phyloP scores from a whole-genome alignment of 2,797 vertebrate species.

The Acropternis orthonyx region DNA sequence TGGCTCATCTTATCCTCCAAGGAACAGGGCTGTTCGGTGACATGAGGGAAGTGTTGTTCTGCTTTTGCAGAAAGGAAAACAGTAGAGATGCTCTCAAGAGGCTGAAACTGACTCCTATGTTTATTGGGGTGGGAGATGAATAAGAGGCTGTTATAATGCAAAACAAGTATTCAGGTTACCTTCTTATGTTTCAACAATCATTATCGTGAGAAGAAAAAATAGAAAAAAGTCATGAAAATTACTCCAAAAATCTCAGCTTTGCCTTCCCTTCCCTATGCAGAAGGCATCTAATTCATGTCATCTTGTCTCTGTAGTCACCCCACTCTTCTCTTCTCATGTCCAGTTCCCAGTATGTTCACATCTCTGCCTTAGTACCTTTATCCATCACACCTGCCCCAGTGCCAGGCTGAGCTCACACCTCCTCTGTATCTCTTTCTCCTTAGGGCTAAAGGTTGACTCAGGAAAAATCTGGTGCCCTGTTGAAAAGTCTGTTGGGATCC shows the following conservation, averaged over 20 bases:
- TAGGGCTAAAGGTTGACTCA: not conserved
- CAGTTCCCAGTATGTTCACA: not conserved
- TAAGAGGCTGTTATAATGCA: not conserved
- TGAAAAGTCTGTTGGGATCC: not conserved
- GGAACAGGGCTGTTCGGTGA: not conserved
- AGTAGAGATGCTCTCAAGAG: not conserved
- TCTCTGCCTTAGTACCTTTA: not conserved
- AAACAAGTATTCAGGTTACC: not conserved
- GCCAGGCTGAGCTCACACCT: not conserved
- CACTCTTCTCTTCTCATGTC: not conserved
- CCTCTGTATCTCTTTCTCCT: not conserved
- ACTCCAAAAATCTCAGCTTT: not conserved
- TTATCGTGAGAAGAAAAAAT: not conserved
- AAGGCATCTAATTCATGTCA: not conserved
- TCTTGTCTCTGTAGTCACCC: not conserved
- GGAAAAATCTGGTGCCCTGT: not conserved
- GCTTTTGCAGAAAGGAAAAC: not conserved
- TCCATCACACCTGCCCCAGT: not conserved
- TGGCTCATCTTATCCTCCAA: not conserved
- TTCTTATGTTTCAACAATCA: not conserved
- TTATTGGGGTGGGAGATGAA: not conserved
- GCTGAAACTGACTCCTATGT: not conserved
- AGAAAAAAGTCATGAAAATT: not conserved
- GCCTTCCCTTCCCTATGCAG: not conserved
- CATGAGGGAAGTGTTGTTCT: not conserved